Evolutionary conservation across 2,113 vertebrate species (phyloP).

Genomic region (Edolisoma coerulescens): DNA sequence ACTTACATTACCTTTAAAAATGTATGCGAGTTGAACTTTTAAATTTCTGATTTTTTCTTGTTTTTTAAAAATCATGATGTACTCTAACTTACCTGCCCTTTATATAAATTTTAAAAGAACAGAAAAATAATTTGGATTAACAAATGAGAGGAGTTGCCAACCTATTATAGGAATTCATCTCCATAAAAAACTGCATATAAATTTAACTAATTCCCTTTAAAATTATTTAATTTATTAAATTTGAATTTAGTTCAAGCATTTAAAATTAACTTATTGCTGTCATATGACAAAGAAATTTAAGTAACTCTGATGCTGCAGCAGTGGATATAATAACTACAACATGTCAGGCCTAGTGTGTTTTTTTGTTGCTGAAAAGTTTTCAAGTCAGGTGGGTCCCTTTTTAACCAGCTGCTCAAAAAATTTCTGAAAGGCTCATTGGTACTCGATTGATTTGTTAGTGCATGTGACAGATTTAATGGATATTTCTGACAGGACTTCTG

Average conservation of each 20-base stretch:
- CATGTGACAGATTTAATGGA: conserved; percentile 52
- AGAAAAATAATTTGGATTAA: background rate
- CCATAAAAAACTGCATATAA: background rate
- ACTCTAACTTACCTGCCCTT: background rate
- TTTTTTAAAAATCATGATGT: background rate
- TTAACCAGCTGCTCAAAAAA: conserved; percentile 38
- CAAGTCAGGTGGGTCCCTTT: background rate
- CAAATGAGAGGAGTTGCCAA: background rate
- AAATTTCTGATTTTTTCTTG: background rate
- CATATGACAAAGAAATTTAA: background rate
- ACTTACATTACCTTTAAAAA: background rate
- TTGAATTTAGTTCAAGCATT: background rate
- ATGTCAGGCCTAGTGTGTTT: background rate
- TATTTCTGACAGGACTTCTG: conserved; percentile 59
- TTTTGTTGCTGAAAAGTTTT: background rate
- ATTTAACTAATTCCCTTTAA: background rate
- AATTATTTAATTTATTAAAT: background rate
- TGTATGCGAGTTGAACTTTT: background rate
- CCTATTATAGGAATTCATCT: background rate
- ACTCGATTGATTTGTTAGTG: conserved; percentile 64
- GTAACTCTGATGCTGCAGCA: background rate
- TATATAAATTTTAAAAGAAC: background rate
- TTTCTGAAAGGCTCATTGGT: conserved; percentile 26
- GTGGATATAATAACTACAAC: background rate
- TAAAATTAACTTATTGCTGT: background rate